Conservation (phyloP, 2,113 vertebrate species). For the Oryzias celebensis region DNA sequence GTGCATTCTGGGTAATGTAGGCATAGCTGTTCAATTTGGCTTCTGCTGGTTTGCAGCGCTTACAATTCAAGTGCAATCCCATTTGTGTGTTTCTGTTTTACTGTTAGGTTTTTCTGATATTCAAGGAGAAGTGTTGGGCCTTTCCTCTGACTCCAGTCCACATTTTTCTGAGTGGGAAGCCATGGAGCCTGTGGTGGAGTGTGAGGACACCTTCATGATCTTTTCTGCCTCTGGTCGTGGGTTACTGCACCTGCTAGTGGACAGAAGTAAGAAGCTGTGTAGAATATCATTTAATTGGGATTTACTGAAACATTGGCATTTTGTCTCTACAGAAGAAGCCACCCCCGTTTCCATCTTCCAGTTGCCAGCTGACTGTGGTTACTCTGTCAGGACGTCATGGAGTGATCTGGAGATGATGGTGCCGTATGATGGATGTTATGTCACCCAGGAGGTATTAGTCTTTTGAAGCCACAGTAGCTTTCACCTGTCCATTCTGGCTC, state of each 20-base stretch:
- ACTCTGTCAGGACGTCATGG: constrained; percentile 56
- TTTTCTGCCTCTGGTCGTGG: constrained; percentile 63
- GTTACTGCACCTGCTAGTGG: constrained; percentile 62
- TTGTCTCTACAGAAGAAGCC: constrained; percentile 50
- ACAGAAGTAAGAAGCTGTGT: constrained; percentile 57
- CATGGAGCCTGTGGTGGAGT: constrained; percentile 65
- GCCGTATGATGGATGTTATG: constrained; percentile 74
- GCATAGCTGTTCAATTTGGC: too few relatives aligned
- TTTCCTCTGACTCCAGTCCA: constrained; percentile 11
- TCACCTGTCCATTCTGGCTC: too few relatives aligned
- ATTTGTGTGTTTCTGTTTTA: neutral
- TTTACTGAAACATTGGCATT: too few relatives aligned
- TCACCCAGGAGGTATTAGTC: constrained; percentile 66
- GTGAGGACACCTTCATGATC: constrained; percentile 61
- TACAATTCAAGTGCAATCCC: neutral
- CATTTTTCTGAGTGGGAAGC: constrained; percentile 50
- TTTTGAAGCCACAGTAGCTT: too few relatives aligned
- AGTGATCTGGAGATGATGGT: constrained; percentile 60
- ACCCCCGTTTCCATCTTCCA: constrained; percentile 67
- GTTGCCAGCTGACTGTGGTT: constrained; percentile 70
- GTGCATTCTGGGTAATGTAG: constrained; percentile 9
- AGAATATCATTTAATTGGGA: too few relatives aligned
- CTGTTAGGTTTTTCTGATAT: constrained; percentile 37
- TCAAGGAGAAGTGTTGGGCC: constrained; percentile 37
- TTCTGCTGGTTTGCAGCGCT: neutral